Conservation (phyloP, 2,797 vertebrate species). For the Champsocephalus gunnari region DNA sequence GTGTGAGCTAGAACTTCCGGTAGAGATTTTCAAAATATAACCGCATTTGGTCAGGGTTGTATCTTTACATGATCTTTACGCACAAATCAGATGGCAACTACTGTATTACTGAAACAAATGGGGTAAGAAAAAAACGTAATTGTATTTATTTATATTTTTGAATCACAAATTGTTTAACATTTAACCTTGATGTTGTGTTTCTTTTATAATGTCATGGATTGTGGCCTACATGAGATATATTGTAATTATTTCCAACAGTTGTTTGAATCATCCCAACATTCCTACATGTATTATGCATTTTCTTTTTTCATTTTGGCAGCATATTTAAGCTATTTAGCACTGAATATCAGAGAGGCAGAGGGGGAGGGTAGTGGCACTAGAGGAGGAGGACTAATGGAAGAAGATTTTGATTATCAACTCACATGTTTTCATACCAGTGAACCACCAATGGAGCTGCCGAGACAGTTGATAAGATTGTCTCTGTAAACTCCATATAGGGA, state of each 20-base stretch:
- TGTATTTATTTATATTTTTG: background rate
- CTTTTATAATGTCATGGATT: background rate
- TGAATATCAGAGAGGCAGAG: background rate
- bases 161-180: background rate
- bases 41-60: rapidly evolving
- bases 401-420: constrained; percentile 58
- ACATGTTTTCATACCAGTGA: constrained; percentile 66
- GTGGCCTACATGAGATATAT: background rate
- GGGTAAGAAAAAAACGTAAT: too few species aligned
- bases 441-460: constrained; percentile 52
- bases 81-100: background rate
- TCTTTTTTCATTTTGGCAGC: background rate
- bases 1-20: background rate
- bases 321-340: background rate
- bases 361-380: constrained; percentile 7
- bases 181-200: background rate
- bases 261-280: background rate
- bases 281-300: background rate
- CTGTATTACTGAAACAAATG: background rate
- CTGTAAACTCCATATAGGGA: constrained; percentile 36
- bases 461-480: constrained; percentile 50
- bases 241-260: background rate
- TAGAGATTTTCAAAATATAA: constrained; percentile 53
- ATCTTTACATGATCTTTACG: background rate
- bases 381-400: constrained; percentile 36